Evolutionary conservation across 1,140 invertebrate species (phyloP).

Genomic region (Frieseomelitta varia): DNA sequence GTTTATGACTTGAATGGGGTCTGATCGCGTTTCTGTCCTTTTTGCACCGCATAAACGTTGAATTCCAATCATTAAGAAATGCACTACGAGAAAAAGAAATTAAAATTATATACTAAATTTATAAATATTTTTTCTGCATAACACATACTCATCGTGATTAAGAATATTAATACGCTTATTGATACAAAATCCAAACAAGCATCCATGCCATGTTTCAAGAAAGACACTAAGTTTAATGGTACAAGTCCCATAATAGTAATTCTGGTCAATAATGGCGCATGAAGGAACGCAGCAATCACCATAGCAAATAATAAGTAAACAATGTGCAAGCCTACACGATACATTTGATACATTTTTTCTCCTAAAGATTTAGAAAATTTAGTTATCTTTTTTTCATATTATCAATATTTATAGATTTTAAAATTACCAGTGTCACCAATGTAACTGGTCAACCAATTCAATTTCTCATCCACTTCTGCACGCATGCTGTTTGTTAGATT

Average conservation of each 20-base stretch:
- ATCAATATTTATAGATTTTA: not conserved
- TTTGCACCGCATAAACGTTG: constrained; percentile 64
- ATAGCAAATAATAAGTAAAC: constrained; percentile 76
- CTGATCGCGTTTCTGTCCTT: constrained; percentile 4
- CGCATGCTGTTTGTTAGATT: constrained; percentile 82
- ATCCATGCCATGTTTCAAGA: constrained; percentile 76
- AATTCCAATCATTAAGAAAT: constrained; percentile 73
- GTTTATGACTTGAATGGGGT: constrained; percentile 9
- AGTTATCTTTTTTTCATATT: not conserved
- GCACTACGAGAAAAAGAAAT: constrained; percentile 67
- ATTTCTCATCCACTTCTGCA: constrained; percentile 81
- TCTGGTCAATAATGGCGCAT: constrained; percentile 75
- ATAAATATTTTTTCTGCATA: not conserved
- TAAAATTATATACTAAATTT: constrained; percentile 15
- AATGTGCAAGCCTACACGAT: constrained; percentile 68
- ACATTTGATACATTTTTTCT: constrained; percentile 74
- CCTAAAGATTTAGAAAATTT: constrained; percentile 67
- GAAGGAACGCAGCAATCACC: constrained; percentile 77
- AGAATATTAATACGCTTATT: constrained; percentile 74
- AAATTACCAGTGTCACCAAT: constrained; percentile 83
- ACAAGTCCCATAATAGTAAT: constrained; percentile 74
- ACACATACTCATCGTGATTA: constrained; percentile 77
- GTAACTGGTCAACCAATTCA: constrained; percentile 84
- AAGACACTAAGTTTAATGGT: constrained; percentile 76
- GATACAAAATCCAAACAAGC: constrained; percentile 76